These are phyloP conservation scores for Nothura maculosa DNA, from an alignment of 2,797 vertebrate species.

Conservation along the genomic window DNA sequence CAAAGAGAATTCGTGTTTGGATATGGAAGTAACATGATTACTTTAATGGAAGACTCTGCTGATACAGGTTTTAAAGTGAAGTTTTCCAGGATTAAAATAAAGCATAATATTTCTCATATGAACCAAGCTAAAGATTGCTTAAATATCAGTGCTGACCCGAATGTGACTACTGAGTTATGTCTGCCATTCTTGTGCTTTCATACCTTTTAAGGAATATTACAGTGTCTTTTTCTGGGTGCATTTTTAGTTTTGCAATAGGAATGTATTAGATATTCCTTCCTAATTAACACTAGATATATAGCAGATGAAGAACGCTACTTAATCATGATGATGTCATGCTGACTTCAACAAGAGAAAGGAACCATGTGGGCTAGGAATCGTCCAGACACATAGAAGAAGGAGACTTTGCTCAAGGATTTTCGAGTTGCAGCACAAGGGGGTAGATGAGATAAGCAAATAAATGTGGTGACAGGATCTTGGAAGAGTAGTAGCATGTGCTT, in stretches of 20 bases:
- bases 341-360: background rate
- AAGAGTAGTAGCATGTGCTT: rapidly evolving
- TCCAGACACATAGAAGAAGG: background rate
- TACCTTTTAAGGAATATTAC: background rate
- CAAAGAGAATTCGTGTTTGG: background rate
- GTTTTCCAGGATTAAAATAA: background rate
- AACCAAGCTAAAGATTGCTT: background rate
- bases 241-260: background rate
- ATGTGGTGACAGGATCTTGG: background rate
- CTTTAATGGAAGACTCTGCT: background rate
- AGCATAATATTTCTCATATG: background rate
- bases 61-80: background rate
- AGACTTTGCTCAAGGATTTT: background rate
- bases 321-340: background rate
- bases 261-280: background rate
- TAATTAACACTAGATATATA: background rate
- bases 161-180: background rate
- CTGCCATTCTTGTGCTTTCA: background rate
- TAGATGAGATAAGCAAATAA: background rate
- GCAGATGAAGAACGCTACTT: background rate
- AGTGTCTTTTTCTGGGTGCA: background rate
- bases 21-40: background rate
- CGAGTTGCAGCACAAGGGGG: background rate
- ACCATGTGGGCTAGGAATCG: background rate
- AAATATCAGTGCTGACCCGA: background rate